Percentiles rank a stretch among this genome's conserved stretches.
Evolutionary conservation across 2,888 invertebrate species (phyloP).

Genomic region (Loripinus fragilis): DNA sequence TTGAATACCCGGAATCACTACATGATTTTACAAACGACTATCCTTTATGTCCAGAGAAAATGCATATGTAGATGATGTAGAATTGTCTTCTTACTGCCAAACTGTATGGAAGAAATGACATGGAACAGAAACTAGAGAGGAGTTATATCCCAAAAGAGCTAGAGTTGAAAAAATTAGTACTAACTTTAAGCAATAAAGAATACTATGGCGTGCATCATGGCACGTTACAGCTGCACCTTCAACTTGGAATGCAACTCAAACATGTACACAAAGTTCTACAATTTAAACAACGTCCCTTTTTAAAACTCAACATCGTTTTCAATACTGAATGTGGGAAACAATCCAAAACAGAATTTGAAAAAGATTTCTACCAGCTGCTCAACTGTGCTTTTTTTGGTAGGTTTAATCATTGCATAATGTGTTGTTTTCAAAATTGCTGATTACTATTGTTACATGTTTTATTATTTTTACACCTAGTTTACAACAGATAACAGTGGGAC

Average conservation of each 20-base stretch:
- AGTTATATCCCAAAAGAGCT: conserved; percentile 33
- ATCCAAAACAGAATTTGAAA: conserved; percentile 27
- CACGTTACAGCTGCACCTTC: conserved; percentile 1
- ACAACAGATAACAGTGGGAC: not conserved
- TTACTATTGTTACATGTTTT: not conserved
- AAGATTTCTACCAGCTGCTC: conserved; percentile 8
- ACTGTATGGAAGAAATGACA: not conserved
- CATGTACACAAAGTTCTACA: conserved; percentile 16
- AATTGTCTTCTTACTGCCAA: conserved; percentile 26
- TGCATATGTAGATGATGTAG: conserved; percentile 33
- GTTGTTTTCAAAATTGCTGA: not conserved
- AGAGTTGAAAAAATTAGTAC: conserved; percentile 31
- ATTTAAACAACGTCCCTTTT: conserved; percentile 20
- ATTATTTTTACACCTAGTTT: not conserved
- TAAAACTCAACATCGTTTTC: conserved; percentile 29
- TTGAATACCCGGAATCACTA: conserved; percentile 36
- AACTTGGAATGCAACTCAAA: conserved; percentile 22
- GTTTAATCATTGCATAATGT: not conserved
- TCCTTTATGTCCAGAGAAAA: conserved; percentile 35
- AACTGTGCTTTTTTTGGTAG: conserved; percentile 1
- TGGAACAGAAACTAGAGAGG: conserved; percentile 13
- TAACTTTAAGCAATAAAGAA: conserved; percentile 14
- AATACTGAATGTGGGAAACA: conserved; percentile 21
- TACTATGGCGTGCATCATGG: conserved; percentile 14
- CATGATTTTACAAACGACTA: conserved; percentile 37